phyloP scores from a whole-genome alignment of 2,113 vertebrate genomes.

The Heliornis fulica region DNA sequence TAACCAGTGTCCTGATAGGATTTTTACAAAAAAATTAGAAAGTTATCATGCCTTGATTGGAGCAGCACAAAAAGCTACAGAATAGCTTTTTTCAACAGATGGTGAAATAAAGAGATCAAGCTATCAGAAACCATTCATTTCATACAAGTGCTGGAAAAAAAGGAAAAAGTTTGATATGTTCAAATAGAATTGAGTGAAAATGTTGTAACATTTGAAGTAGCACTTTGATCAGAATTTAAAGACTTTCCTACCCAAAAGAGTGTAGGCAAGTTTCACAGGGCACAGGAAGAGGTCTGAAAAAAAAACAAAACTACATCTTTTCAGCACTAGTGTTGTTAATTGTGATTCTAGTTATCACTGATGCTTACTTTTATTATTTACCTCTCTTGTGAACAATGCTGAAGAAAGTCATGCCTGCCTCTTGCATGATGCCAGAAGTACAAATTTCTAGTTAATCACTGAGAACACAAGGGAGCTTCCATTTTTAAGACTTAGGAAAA shows the following conservation, averaged over 20 bases:
- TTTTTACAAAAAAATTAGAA: not conserved
- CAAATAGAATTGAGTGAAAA: not conserved
- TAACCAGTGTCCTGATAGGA: not conserved
- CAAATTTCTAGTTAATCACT: constrained; percentile 57
- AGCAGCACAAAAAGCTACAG: not conserved
- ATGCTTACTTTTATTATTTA: constrained; percentile 63
- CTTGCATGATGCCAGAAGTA: constrained; percentile 35
- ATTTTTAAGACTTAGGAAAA: constrained; percentile 52
- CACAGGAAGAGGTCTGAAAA: not conserved
- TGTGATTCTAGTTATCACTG: constrained; percentile 43
- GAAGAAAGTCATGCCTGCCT: constrained; percentile 32
- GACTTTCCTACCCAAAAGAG: not conserved
- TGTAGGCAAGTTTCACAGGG: not conserved
- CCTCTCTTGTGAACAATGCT: constrained; percentile 24
- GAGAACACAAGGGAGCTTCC: constrained; percentile 59
- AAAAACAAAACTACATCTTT: not conserved
- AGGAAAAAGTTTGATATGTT: not conserved
- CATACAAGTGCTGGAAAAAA: not conserved
- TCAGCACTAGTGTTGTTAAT: constrained; percentile 21
- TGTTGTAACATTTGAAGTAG: constrained; percentile 32
- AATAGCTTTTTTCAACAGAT: not conserved
- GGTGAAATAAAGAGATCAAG: constrained; percentile 42
- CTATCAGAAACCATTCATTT: not conserved
- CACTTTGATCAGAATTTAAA: constrained; percentile 36
- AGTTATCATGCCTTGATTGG: not conserved